Conservation (phyloP, 2,113 vertebrate species). For the Cichladusa arquata region DNA sequence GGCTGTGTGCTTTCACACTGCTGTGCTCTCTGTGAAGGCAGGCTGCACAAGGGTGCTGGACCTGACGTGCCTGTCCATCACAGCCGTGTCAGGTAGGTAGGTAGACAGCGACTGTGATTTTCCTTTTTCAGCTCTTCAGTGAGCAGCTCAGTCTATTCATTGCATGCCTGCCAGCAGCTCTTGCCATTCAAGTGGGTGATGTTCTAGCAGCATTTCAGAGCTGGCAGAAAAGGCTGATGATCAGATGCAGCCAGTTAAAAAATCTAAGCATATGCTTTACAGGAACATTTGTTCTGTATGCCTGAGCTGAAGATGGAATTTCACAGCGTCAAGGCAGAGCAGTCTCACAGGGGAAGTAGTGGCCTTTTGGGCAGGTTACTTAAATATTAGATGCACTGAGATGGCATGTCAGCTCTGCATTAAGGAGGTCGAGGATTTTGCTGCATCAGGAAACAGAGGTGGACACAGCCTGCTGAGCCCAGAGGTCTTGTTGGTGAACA, state of each 20-base stretch:
- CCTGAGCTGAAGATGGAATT: neutral
- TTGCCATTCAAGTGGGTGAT: neutral
- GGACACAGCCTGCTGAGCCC: neutral
- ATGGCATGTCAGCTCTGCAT: neutral
- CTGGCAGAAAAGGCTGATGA: neutral
- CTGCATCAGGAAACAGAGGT: neutral
- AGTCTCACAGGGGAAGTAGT: neutral
- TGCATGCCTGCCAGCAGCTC: neutral
- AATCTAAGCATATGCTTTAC: neutral
- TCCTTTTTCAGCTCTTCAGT: neutral
- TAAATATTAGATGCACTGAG: neutral
- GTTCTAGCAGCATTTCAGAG: constrained; percentile 2
- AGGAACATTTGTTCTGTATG: neutral
- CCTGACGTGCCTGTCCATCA: neutral
- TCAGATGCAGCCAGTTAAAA: constrained; percentile 14
- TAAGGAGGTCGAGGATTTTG: neutral
- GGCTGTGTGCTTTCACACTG: neutral
- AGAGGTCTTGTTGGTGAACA: neutral
- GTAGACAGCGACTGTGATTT: neutral
- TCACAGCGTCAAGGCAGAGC: neutral
- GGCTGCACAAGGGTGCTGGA: neutral
- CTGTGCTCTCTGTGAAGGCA: neutral
- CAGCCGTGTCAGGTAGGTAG: neutral
- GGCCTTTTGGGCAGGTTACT: neutral
- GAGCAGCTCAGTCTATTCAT: neutral